Evolutionary conservation across 2,113 vertebrate genomes (phyloP).

Genomic region (Oncorhynchus clarkii): DNA sequence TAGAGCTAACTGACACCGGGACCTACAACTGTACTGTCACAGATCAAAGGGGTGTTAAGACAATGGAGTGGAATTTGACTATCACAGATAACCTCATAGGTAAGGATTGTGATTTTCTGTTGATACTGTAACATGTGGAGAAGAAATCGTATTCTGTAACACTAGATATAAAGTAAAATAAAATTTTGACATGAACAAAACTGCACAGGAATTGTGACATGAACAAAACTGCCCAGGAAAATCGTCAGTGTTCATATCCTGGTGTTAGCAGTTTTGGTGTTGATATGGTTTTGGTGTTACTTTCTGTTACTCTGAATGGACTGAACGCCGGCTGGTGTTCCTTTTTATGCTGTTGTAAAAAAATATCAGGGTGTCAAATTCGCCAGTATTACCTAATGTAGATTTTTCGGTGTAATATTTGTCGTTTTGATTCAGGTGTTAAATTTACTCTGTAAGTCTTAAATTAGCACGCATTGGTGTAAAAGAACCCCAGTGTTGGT

Average conservation of each 20-base stretch:
- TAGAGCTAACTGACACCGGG: constrained; percentile 39
- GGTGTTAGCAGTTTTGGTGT: not conserved
- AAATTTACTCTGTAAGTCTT: too few species aligned
- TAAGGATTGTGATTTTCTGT: not conserved
- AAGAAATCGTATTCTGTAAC: not conserved
- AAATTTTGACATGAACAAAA: not conserved
- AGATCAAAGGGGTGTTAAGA: rapidly evolving
- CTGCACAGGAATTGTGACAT: not conserved
- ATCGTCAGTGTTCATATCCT: not conserved
- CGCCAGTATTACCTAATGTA: too few species aligned
- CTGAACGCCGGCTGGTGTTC: not conserved
- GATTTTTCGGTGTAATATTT: too few species aligned
- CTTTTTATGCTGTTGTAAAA: not conserved
- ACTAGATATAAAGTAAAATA: not conserved
- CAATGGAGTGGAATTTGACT: constrained; percentile 27
- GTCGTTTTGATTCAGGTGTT: too few species aligned
- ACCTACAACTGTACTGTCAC: not conserved
- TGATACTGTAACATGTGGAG: not conserved
- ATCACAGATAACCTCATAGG: not conserved
- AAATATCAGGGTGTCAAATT: not conserved
- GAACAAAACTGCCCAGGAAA: not conserved
- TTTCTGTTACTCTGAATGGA: too few species aligned
- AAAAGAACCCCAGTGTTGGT: too few species aligned
- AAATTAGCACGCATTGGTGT: too few species aligned
- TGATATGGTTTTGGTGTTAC: not conserved